Conservation (phyloP, 2,113 vertebrate genomes). For the Buteo buteo region DNA sequence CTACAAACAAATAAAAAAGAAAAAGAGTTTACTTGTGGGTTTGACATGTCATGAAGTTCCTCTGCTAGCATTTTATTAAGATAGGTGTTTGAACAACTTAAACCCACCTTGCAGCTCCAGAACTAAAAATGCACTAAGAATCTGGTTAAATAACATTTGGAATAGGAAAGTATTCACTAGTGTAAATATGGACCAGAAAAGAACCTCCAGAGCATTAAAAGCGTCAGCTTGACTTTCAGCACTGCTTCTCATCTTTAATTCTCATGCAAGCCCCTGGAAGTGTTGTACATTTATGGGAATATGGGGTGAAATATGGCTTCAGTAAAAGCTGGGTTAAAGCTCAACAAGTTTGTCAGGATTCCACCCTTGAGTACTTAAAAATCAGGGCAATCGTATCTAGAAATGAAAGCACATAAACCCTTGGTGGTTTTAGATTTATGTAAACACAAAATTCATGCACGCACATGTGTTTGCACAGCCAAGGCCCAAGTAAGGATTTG, state of each 20-base stretch:
- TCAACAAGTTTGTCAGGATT: not conserved
- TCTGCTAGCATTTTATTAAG: not conserved
- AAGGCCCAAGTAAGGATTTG: not conserved
- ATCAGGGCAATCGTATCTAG: not conserved
- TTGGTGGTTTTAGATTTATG: not conserved
- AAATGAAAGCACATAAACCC: not conserved
- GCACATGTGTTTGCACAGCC: not conserved
- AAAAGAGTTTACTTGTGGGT: not conserved
- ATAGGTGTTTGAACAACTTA: not conserved
- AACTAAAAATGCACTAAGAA: not conserved
- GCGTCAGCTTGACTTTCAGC: not conserved
- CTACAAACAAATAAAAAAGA: constrained; percentile 61
- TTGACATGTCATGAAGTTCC: not conserved
- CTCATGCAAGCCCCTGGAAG: not conserved
- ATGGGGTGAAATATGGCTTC: not conserved
- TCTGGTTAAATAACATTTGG: not conserved
- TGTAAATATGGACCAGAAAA: not conserved
- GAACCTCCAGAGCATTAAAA: not conserved
- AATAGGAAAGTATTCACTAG: not conserved
- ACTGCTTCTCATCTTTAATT: not conserved
- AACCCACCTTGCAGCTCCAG: not conserved
- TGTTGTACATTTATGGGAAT: not conserved
- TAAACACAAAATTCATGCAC: not conserved
- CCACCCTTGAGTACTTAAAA: not conserved
- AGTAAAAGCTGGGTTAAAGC: not conserved